These are phyloP conservation scores for Clupea harengus DNA, from an alignment of 2,113 vertebrate genomes.

Conservation along the genomic window DNA sequence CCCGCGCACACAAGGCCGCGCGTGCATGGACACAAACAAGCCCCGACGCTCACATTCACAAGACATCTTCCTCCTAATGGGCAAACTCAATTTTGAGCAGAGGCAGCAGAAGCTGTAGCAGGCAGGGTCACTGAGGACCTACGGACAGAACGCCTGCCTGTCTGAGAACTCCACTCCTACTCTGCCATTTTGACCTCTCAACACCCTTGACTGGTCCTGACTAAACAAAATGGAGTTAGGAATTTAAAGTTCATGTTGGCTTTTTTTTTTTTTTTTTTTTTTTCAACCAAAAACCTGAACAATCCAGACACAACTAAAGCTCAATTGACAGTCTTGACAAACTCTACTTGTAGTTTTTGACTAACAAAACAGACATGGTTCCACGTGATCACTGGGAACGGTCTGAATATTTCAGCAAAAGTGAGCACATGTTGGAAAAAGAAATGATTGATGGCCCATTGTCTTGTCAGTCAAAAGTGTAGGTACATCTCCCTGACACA, in stretches of 20 bases:
- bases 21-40: not conserved
- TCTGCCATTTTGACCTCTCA: too few species aligned
- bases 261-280: too few species aligned
- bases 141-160: conserved; percentile 25
- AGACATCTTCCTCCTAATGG: conserved; percentile 51
- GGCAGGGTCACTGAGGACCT: conserved; percentile 35
- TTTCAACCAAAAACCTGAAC: too few species aligned
- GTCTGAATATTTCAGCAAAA: not conserved
- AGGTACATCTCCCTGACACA: not conserved
- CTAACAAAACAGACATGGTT: not conserved
- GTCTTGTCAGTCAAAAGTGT: not conserved
- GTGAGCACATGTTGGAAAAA: not conserved
- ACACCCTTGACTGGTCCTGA: too few species aligned
- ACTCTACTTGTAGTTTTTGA: not conserved
- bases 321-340: not conserved
- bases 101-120: conserved; percentile 39
- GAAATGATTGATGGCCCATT: not conserved
- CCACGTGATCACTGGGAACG: not conserved
- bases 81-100: conserved; percentile 51
- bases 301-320: not conserved
- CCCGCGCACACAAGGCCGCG: not conserved
- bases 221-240: too few species aligned
- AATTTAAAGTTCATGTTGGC: too few species aligned
- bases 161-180: not conserved
- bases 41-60: conserved; percentile 29